Conservation (phyloP, 64 coral and sea anemone species). For the Astreopora myriophthalma region DNA sequence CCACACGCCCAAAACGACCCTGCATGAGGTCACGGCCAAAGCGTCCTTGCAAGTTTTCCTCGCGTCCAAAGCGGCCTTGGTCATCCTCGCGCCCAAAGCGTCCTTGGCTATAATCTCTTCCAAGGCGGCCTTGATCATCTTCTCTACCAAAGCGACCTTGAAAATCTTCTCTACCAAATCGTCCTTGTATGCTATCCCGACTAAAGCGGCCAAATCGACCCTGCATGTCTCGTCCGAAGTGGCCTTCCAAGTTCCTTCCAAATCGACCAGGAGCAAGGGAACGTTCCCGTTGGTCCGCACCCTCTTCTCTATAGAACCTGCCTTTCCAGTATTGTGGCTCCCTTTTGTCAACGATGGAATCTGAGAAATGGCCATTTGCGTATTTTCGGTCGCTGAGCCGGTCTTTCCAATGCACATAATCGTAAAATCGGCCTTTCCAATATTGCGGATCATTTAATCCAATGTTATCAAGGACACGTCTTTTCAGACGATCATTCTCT, state of each 20-base stretch:
- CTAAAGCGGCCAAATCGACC: constrained; percentile 55
- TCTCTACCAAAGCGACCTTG: constrained; percentile 63
- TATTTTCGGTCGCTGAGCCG: constrained; percentile 38
- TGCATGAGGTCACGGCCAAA: constrained; percentile 46
- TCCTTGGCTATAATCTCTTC: constrained; percentile 16
- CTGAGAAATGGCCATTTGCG: constrained; percentile 41
- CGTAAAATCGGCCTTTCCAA: constrained; percentile 62
- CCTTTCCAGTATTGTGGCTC: constrained; percentile 66
- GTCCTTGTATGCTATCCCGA: constrained; percentile 50
- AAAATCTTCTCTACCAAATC: constrained; percentile 43
- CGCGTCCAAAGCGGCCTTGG: constrained; percentile 53
- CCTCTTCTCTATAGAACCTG: constrained; percentile 30
- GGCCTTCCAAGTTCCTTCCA: constrained; percentile 50
- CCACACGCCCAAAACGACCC: constrained; percentile 39
- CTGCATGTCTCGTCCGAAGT: constrained; percentile 32
- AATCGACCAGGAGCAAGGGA: constrained; percentile 40
- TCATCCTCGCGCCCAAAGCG: constrained; percentile 48
- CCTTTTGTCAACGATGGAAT: background rate
- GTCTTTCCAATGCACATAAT: constrained; percentile 51
- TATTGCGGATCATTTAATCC: constrained; percentile 52
- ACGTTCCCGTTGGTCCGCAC: background rate
- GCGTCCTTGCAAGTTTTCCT: constrained; percentile 6
- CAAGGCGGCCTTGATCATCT: constrained; percentile 35
- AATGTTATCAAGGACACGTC: constrained; percentile 20
- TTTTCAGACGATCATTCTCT: constrained; percentile 27